A percentile compares a stretch with the other conserved stretches of the same genome.
phyloP scores from a whole-genome alignment of 2,888 invertebrate species.

The Colostygia pectinataria region DNA sequence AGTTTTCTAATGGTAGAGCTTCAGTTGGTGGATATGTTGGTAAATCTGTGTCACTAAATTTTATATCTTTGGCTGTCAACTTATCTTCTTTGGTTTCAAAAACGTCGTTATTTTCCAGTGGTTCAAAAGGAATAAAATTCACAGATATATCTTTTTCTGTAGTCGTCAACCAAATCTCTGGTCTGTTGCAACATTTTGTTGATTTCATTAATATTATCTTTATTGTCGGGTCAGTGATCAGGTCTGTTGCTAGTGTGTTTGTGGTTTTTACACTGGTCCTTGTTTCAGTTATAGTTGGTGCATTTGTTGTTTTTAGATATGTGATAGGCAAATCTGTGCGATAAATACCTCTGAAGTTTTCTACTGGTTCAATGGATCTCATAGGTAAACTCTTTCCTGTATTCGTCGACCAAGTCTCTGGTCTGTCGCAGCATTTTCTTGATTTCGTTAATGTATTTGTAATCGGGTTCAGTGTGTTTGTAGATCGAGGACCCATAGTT shows the following conservation, averaged over 20 bases:
- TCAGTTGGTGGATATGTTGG: background rate
- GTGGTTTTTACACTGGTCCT: background rate
- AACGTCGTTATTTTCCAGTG: constrained; percentile 1
- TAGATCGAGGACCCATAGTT: background rate
- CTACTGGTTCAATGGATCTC: background rate
- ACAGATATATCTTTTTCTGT: constrained; percentile 15
- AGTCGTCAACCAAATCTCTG: constrained; percentile 40
- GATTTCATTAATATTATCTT: background rate
- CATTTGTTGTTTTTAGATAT: background rate
- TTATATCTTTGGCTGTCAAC: too few species aligned
- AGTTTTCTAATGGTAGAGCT: background rate
- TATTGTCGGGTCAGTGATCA: constrained; percentile 8
- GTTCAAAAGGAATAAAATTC: background rate
- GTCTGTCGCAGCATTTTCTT: constrained; percentile 37
- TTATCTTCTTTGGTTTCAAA: background rate
- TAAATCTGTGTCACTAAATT: too few species aligned
- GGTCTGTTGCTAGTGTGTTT: too few species aligned
- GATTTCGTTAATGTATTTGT: background rate
- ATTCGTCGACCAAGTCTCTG: constrained; percentile 40
- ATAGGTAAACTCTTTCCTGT: constrained; percentile 14
- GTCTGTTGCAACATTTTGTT: constrained; percentile 37
- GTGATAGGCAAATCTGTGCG: too few species aligned
- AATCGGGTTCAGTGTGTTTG: background rate
- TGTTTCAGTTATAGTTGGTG: background rate
- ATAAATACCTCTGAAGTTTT: too few species aligned